Conservation (phyloP, 2,797 vertebrate species). For the Platyrinchus mystaceus region DNA sequence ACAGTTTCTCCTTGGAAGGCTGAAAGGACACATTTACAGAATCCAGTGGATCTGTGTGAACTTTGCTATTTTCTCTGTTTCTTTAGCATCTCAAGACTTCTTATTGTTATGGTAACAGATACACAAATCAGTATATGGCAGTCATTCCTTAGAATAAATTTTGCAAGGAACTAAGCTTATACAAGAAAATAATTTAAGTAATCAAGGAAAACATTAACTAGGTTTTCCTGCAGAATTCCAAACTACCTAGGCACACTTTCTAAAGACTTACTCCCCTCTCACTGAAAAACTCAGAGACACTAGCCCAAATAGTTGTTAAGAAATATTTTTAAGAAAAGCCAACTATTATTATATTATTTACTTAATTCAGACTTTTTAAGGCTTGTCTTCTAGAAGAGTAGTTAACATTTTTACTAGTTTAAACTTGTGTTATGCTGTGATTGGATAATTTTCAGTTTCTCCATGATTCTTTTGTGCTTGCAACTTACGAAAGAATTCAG, state of each 20-base stretch:
- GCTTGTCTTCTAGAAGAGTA: not conserved
- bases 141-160: not conserved
- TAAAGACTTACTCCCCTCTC: not conserved
- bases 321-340: not conserved
- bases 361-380: not conserved
- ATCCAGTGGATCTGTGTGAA: not conserved
- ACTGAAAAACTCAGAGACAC: not conserved
- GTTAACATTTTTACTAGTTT: not conserved
- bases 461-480: not conserved
- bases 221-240: not conserved
- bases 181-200: not conserved
- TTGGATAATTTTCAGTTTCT: not conserved
- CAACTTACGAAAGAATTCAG: not conserved
- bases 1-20: not conserved
- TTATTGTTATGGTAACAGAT: not conserved
- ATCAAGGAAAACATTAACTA: not conserved
- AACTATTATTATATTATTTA: not conserved
- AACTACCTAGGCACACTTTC: not conserved
- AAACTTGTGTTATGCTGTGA: not conserved
- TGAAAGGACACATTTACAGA: not conserved
- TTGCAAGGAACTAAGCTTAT: not conserved
- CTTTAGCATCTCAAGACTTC: not conserved
- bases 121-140: not conserved
- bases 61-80: not conserved
- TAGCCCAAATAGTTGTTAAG: not conserved